Evolutionary conservation across 2,888 invertebrate genomes (phyloP).

Genomic region (Malacosoma neustria): DNA sequence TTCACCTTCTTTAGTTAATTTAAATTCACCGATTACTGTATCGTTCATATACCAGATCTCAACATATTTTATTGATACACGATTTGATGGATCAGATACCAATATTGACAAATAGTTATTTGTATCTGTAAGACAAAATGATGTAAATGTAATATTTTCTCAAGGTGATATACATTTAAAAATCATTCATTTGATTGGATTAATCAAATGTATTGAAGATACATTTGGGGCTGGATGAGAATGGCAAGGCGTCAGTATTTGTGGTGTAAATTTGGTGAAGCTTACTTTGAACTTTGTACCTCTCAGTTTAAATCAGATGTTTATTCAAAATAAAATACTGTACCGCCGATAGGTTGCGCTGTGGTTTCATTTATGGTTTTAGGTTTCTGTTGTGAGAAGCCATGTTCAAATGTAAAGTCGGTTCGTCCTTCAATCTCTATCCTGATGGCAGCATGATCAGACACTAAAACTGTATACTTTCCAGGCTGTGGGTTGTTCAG

Average conservation of each 20-base stretch:
- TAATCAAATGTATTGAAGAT: too few relatives aligned
- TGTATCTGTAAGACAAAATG: background rate
- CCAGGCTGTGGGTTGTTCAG: slow-evolving; percentile 5
- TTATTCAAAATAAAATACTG: too few relatives aligned
- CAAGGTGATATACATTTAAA: too few relatives aligned
- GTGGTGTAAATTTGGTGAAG: too few relatives aligned
- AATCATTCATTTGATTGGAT: too few relatives aligned
- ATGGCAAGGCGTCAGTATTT: too few relatives aligned
- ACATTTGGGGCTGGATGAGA: too few relatives aligned
- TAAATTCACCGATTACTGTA: slow-evolving; percentile 3
- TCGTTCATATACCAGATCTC: slow-evolving; percentile 5
- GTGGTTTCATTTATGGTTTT: slow-evolving; percentile 4
- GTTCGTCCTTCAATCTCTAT: slow-evolving; percentile 5
- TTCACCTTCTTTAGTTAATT: slow-evolving; percentile 1
- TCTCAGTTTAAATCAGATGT: too few relatives aligned
- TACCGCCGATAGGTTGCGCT: slow-evolving; percentile 8
- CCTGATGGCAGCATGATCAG: slow-evolving; percentile 2
- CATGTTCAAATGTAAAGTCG: slow-evolving; percentile 7
- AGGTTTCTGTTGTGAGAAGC: slow-evolving; percentile 9
- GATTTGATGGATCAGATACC: slow-evolving; percentile 3
- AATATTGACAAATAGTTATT: slow-evolving; percentile 5
- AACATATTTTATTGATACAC: slow-evolving; percentile 2
- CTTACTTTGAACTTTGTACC: too few relatives aligned
- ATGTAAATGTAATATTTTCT: too few relatives aligned
- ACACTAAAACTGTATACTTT: slow-evolving; percentile 2